Evolutionary conservation across 35 echinoderm and acorn worm species (phyloP).

Genomic region (Hemicentrotus pulcherrimus): DNA sequence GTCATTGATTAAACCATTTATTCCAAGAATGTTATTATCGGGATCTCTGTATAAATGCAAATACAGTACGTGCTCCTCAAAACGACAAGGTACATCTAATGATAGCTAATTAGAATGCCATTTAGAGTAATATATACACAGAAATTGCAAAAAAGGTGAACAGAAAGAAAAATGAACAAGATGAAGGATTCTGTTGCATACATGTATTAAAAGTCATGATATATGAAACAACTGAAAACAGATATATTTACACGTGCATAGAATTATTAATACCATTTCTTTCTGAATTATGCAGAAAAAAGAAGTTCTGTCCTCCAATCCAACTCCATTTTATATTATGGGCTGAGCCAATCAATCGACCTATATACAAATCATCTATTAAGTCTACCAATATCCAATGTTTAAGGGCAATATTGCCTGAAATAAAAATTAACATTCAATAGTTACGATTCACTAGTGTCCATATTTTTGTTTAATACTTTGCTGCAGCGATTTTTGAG

Average conservation of each 20-base stretch:
- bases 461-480: too few relatives aligned
- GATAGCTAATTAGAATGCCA: background rate
- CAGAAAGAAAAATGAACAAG: background rate
- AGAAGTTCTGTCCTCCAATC: background rate
- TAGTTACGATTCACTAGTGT: background rate
- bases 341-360: background rate
- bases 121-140: background rate
- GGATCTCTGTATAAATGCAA: constrained; percentile 1
- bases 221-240: background rate
- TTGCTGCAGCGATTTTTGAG: too few relatives aligned
- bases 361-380: too few relatives aligned
- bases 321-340: background rate
- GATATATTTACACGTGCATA: background rate
- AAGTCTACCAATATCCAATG: too few relatives aligned
- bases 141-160: background rate
- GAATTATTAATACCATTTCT: background rate
- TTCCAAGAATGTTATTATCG: background rate
- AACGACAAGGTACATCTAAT: background rate
- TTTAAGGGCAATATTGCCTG: too few relatives aligned
- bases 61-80: background rate
- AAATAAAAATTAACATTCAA: background rate
- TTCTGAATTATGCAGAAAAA: background rate
- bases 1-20: background rate
- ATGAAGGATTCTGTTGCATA: background rate
- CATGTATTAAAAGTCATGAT: background rate